phyloP scores from a whole-genome alignment of 2,113 vertebrate species.

The Pteronura brasiliensis region DNA sequence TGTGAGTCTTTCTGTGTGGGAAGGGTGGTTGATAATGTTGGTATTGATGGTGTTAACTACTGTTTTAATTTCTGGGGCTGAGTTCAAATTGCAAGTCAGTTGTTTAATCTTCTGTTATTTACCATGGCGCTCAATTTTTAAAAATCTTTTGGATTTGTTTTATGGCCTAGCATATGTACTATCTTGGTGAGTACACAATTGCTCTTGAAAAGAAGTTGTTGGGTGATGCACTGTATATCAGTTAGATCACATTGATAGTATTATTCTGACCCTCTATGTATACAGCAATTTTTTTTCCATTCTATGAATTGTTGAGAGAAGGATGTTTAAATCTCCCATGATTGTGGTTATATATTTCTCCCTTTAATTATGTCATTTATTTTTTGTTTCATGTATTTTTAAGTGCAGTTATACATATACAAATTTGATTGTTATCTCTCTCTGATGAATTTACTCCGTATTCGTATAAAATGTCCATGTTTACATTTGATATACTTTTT shows the following conservation, averaged over 20 bases:
- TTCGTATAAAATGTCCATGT: neutral
- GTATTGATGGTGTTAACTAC: neutral
- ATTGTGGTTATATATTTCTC: neutral
- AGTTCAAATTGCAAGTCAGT: neutral
- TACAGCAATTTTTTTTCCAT: neutral
- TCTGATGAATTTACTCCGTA: neutral
- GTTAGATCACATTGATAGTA: neutral
- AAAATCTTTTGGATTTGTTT: neutral
- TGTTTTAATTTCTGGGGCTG: neutral
- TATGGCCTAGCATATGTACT: neutral
- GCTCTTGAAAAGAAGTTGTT: constrained; percentile 17
- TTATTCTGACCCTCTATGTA: neutral
- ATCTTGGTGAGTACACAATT: neutral
- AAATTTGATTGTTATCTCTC: neutral
- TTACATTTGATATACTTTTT: constrained; percentile 10
- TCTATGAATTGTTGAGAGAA: constrained; percentile 18
- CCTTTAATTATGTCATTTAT: constrained; percentile 16
- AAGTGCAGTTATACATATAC: neutral
- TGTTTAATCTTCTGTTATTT: neutral
- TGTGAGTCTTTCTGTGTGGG: neutral
- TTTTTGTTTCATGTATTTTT: constrained; percentile 34
- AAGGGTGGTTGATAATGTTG: neutral
- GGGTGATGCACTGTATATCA: neutral
- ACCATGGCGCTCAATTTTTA: neutral
- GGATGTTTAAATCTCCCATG: neutral